These are phyloP conservation scores for Ormyrus thymus DNA, from an alignment of 2,888 invertebrate genomes.

Conservation along the genomic window DNA sequence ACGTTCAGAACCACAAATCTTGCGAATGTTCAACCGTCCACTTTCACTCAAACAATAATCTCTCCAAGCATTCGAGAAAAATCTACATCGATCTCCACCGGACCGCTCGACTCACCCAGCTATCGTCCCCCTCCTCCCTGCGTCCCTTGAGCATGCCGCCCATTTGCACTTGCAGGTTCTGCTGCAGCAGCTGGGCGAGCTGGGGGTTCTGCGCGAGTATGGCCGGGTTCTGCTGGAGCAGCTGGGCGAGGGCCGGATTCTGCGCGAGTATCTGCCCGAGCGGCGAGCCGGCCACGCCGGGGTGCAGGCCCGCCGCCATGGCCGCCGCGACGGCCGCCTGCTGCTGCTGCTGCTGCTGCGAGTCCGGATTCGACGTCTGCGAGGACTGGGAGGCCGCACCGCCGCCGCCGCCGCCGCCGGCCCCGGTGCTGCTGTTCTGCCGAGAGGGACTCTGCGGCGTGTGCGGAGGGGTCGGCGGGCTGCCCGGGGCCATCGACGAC, in stretches of 20 bases:
- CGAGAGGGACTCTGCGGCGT: constrained; percentile 73
- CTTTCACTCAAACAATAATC: too few species aligned
- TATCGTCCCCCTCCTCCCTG: constrained; percentile 67
- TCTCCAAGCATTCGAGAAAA: too few species aligned
- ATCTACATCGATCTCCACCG: too few species aligned
- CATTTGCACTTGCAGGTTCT: constrained; percentile 73
- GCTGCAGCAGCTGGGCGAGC: constrained; percentile 71
- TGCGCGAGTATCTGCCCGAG: constrained; percentile 71
- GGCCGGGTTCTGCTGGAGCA: constrained; percentile 71
- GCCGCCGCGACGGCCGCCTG: constrained; percentile 34
- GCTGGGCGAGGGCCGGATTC: constrained; percentile 71
- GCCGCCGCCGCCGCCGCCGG: too few species aligned
- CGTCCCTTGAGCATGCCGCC: constrained; percentile 68
- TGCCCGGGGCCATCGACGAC: constrained; percentile 73
- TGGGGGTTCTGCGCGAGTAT: constrained; percentile 72
- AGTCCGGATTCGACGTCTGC: constrained; percentile 62
- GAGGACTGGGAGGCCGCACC: constrained; percentile 34
- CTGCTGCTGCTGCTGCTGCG: constrained; percentile 56
- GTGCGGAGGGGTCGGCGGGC: constrained; percentile 73
- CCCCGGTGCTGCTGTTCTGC: constrained; percentile 57
- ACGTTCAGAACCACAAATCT: too few species aligned
- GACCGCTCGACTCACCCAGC: constrained; percentile 65
- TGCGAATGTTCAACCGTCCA: too few species aligned
- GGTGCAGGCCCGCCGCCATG: constrained; percentile 41
- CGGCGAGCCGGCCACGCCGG: constrained; percentile 64